Evolutionary conservation across 1,140 invertebrate genomes (phyloP), one percentile per base, ranked within the genome.

Genomic region (Drusus annulatus): DNA sequence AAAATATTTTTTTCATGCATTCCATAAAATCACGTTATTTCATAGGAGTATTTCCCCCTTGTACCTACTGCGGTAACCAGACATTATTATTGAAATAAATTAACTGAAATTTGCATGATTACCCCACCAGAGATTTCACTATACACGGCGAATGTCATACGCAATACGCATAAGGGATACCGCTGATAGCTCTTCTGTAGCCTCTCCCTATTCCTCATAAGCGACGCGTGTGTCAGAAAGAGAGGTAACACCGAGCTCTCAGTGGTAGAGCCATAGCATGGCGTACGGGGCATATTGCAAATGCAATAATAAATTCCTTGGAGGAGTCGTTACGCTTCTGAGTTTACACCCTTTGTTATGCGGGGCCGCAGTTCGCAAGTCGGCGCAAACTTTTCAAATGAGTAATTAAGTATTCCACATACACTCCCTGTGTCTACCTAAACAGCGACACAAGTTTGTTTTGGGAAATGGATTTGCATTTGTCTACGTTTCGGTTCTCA

Each of bases 261-360:
- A 45, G 36, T 45, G 36, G 36, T 10, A 45, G 8, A 10, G 13
- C 36, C 36, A 45, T 45, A 45, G 8, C 8, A 45, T 10, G 36
- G 31, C 74, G 31, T 50, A 62, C 17, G 56, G 23, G 31, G 60
- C 74, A n/a, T 60, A 23, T 54, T 52, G 56, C 23, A 78, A 54
- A 51, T 78, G 60, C 76, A 73, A 80, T 80, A 71, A 74, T 80
- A 80, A 80, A 80, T 80, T 75, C 56, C 50, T 16, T 52, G 50
- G 71, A 52, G 51, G 17, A 50, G 71, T 76, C 73, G 60, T 80
- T 80, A 80, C 60, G 8, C 36, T 13, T 10, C 36, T 45, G 36
- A 31, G 50, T 17, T 51, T 21, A 45, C 79, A 36, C 79, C 71
- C 63, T 23, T 21, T 50, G 63, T 54, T 52, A 63, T 15, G 13